Evolutionary conservation across 2,888 invertebrate genomes (phyloP).

Genomic region (Machimus rusticus): DNA sequence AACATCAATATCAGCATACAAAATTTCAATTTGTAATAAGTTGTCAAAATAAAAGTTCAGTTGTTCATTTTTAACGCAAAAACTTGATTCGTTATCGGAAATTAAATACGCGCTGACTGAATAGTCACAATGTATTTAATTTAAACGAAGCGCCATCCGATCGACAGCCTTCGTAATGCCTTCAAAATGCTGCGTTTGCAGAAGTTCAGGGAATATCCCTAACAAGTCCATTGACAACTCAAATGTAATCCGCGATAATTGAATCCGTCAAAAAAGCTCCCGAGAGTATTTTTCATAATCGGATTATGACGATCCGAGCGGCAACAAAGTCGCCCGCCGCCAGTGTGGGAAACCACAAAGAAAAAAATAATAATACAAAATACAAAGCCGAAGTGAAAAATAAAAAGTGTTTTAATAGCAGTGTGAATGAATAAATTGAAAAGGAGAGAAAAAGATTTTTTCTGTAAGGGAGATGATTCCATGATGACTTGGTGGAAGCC

Average conservation of each 20-base stretch:
- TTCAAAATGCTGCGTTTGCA: neutral
- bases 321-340: neutral
- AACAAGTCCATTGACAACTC: neutral
- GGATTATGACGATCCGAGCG: slow-evolving; percentile 4
- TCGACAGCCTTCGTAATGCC: neutral
- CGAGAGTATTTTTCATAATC: slow-evolving; percentile 11
- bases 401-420: slow-evolving; percentile 7
- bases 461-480: slow-evolving; percentile 2
- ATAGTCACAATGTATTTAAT: neutral
- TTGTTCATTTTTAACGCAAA: neutral
- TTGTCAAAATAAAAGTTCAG: neutral
- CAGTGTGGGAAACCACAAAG: slow-evolving; percentile 2
- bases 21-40: neutral
- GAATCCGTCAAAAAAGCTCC: slow-evolving; percentile 16
- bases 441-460: neutral
- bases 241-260: slow-evolving; percentile 17
- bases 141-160: neutral
- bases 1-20: neutral
- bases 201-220: neutral
- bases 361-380: neutral
- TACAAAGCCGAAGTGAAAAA: neutral
- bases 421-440: slow-evolving; percentile 23
- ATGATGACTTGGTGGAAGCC: neutral
- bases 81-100: neutral
- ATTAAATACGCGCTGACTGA: neutral